A percentile compares a stretch with the other conserved stretches of the same genome.
phyloP scores from a whole-genome alignment of 2,113 vertebrate species.

The Elgaria multicarinata region DNA sequence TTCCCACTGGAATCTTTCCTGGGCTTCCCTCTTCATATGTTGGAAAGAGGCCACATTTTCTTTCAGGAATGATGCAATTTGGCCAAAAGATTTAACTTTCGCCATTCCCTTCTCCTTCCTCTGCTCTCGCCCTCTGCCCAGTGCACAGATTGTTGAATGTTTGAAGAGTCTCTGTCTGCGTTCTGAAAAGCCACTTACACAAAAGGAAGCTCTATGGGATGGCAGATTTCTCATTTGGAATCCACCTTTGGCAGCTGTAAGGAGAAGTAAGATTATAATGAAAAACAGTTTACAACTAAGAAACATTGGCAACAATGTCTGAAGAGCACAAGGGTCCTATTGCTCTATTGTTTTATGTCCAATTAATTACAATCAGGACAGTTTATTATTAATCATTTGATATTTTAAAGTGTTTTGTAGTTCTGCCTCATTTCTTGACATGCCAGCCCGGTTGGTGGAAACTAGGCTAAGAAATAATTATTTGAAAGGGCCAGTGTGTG shows the following conservation, averaged over 20 bases:
- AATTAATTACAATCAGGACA: not conserved
- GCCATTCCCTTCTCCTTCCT: conserved; percentile 6
- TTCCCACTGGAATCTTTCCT: conserved; percentile 43
- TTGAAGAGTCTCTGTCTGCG: not conserved
- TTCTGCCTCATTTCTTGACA: not conserved
- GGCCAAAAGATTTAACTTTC: conserved; percentile 24
- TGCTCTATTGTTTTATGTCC: not conserved
- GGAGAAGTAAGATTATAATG: not conserved
- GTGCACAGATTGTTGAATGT: not conserved
- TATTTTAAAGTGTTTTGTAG: not conserved
- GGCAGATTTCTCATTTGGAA: not conserved
- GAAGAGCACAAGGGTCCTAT: not conserved
- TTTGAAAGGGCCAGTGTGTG: not conserved
- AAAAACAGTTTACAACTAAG: not conserved
- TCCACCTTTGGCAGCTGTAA: not conserved
- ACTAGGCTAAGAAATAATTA: not conserved
- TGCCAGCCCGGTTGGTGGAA: not conserved
- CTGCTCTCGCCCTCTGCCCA: fast-evolving
- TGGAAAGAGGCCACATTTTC: conserved; percentile 15
- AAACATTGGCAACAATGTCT: not conserved
- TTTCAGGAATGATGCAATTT: not conserved
- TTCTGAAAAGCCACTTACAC: not conserved
- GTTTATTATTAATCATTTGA: not conserved
- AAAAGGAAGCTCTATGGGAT: not conserved
- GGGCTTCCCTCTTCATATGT: fast-evolving